A percentile compares a stretch with the other conserved stretches of the same genome.
Conservation (phyloP, 2,888 invertebrate species). For the Ryuthela nishihirai region DNA sequence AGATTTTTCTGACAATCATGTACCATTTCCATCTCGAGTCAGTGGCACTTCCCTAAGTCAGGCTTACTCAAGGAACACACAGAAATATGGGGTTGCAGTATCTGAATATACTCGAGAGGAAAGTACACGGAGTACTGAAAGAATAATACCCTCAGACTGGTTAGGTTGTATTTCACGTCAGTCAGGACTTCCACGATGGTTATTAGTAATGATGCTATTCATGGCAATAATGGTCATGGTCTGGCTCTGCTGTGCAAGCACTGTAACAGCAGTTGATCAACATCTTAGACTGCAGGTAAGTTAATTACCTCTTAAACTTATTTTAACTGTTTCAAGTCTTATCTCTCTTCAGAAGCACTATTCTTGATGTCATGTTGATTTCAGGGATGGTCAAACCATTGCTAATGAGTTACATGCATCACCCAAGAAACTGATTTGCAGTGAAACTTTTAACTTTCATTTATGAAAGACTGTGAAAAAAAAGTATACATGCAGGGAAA, state of each 20-base stretch:
- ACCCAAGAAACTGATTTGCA: too few relatives aligned
- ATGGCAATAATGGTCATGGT: constrained; percentile 15
- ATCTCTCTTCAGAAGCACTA: background rate
- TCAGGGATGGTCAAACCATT: background rate
- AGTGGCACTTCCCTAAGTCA: too few relatives aligned
- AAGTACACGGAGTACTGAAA: background rate
- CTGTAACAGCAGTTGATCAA: constrained; percentile 19
- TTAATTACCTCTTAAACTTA: background rate
- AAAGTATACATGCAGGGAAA: too few relatives aligned
- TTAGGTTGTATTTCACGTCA: constrained; percentile 8
- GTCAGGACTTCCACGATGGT: constrained; percentile 16
- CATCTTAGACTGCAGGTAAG: constrained; percentile 5
- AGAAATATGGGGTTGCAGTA: background rate
- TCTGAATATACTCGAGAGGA: background rate
- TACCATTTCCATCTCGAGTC: too few relatives aligned
- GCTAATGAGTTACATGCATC: too few relatives aligned
- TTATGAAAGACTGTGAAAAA: too few relatives aligned
- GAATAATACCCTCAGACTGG: constrained; percentile 1
- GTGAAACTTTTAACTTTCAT: too few relatives aligned
- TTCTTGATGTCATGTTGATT: background rate
- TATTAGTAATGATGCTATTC: constrained; percentile 8
- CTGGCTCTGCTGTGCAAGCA: constrained; percentile 17
- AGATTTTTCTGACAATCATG: background rate
- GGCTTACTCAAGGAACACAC: background rate
- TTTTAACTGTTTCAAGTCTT: background rate